Evolutionary conservation across 2,888 invertebrate species (phyloP), one percentile per base, ranked within the genome.

Genomic region (Dysmachus trigonus): DNA sequence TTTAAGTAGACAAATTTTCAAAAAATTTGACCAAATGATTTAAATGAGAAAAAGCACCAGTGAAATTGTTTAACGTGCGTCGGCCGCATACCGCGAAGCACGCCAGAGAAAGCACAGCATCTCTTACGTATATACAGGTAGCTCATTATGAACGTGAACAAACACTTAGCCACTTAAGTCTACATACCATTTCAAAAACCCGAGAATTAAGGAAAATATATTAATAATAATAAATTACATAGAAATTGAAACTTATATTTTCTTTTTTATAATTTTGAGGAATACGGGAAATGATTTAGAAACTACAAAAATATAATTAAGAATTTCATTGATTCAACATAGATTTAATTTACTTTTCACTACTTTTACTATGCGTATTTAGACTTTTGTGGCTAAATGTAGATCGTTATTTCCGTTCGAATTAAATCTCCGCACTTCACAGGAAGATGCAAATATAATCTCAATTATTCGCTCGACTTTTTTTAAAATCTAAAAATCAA

Each of bases 11-110:
- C 5, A 77, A 62, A 22, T 47, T 47, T 77, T 41, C 15, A 77
- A n/a, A 76, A n/a, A 76, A 35, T 76, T 76, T 76, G 38, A 76
- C 27, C 47, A 27, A 27, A 62, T 27, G 10, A 62, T 62, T 77
- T 30, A 77, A 76, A 77, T 47, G 47, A n/a, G n/a, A 77, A 27
- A 77, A 77, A 77, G 77, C 77, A 77, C 77, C 77, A 77, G 27
- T 47, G 38, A n/a, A 31, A 77, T 41, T 22, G 47, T 73, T 73
- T 73, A 30, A 33, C 31, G 31, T 31, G 30, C 31, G 73, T 10
- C 18, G 18, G 10, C 73, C 73, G 71, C 71, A 18, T 73, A 13
- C 7, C 30, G 30, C n/a, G 73, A 10, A 73, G 31, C 33, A 7
- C 31, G 73, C 15, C n/a, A 73, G 31, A 73, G 31, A 76, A 38